Conservation (phyloP, 2,888 invertebrate genomes). For the Netelia virgata region DNA sequence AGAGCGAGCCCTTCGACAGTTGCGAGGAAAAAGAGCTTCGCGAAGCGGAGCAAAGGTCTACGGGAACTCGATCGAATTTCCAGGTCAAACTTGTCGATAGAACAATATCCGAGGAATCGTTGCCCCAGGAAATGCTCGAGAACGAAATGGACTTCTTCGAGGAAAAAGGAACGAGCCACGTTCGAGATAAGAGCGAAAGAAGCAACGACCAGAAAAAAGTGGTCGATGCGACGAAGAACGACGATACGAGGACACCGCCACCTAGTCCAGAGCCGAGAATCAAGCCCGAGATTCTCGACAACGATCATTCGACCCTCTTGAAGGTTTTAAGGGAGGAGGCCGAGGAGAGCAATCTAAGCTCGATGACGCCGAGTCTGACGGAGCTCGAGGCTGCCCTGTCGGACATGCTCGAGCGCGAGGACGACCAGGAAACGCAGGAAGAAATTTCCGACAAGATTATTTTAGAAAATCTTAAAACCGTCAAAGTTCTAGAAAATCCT, state of each 20-base stretch:
- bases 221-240: conserved; percentile 68
- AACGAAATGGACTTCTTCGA: conserved; percentile 72
- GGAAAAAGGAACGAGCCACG: conserved; percentile 64
- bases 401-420: conserved; percentile 82
- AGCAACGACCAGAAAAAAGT: conserved; percentile 65
- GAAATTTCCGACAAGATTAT: not conserved
- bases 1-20: conserved; percentile 79
- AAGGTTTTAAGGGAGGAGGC: conserved; percentile 78
- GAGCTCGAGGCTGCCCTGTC: conserved; percentile 83
- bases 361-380: conserved; percentile 83
- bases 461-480: not conserved
- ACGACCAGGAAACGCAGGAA: conserved; percentile 62
- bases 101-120: conserved; percentile 83
- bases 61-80: conserved; percentile 54
- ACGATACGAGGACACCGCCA: conserved; percentile 77
- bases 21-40: conserved; percentile 78
- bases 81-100: conserved; percentile 71
- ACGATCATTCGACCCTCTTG: conserved; percentile 76
- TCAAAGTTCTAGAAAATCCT: conserved; percentile 62
- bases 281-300: conserved; percentile 73
- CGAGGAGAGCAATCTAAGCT: conserved; percentile 79
- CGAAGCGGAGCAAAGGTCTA: conserved; percentile 50
- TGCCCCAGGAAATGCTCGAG: conserved; percentile 81
- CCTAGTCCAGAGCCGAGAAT: conserved; percentile 79
- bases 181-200: conserved; percentile 6